These are phyloP conservation scores for Physeter macrocephalus DNA, from an alignment of 2,113 vertebrate species.

Conservation along the genomic window DNA sequence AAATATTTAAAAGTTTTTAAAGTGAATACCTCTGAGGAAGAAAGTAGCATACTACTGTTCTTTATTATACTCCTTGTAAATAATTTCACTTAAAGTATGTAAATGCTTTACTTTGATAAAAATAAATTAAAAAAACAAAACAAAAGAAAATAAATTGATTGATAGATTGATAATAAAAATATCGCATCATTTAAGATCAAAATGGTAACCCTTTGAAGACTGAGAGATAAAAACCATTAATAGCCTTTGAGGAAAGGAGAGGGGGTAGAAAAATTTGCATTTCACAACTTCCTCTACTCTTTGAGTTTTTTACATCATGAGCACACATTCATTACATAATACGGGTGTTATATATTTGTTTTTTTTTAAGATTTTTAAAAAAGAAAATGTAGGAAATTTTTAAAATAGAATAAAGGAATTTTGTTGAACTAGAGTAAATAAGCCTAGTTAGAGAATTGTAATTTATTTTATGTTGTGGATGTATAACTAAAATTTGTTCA, in stretches of 20 bases:
- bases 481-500: background rate
- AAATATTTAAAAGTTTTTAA: background rate
- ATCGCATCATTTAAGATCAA: background rate
- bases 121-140: background rate
- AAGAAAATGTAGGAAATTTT: background rate
- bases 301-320: background rate
- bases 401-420: background rate
- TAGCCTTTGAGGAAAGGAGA: background rate
- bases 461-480: background rate
- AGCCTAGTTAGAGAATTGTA: background rate
- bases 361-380: background rate
- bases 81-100: background rate
- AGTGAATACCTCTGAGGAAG: background rate
- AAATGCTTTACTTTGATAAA: background rate
- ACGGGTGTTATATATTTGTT: background rate
- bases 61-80: background rate
- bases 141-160: background rate
- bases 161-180: background rate
- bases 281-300: background rate
- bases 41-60: background rate
- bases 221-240: background rate
- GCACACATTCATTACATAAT: background rate
- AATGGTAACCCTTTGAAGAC: background rate
- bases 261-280: background rate
- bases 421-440: background rate